Evolutionary conservation across 2,888 invertebrate genomes (phyloP).

Genomic region (Ephialtes manifestator): DNA sequence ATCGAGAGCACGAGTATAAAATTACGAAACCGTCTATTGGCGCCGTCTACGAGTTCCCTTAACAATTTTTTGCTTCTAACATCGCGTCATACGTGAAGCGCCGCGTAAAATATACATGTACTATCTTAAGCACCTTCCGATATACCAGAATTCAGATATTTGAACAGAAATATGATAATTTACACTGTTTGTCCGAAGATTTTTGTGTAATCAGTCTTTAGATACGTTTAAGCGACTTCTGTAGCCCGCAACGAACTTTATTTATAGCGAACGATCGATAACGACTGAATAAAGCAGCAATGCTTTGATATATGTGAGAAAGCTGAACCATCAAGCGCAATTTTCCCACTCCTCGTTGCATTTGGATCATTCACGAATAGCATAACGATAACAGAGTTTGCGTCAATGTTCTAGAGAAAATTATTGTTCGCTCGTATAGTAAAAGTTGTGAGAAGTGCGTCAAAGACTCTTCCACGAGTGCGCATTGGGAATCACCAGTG

Average conservation of each 20-base stretch:
- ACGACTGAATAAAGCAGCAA: conserved; percentile 15
- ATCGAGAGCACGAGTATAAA: not conserved
- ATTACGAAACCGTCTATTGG: conserved; percentile 22
- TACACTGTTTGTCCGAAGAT: not conserved
- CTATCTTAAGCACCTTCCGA: not conserved
- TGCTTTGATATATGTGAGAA: not conserved
- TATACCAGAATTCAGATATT: not conserved
- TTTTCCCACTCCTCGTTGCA: not conserved
- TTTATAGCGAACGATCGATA: not conserved
- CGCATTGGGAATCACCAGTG: not conserved
- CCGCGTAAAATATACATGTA: not conserved
- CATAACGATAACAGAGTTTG: conserved; percentile 21
- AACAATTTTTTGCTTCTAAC: not conserved
- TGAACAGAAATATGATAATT: not conserved
- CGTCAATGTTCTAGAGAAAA: conserved; percentile 40
- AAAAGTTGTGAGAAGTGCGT: conserved; percentile 31
- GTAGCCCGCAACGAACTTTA: not conserved
- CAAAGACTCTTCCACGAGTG: conserved; percentile 19
- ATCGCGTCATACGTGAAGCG: not conserved
- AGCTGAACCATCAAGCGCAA: not conserved
- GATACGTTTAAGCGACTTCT: conserved; percentile 3
- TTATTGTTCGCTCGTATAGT: not conserved
- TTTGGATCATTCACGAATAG: not conserved
- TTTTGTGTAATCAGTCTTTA: not conserved
- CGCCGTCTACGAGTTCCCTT: not conserved